These are phyloP conservation scores for Acheta domesticus DNA, from an alignment of 2,888 invertebrate genomes.

Conservation along the genomic window DNA sequence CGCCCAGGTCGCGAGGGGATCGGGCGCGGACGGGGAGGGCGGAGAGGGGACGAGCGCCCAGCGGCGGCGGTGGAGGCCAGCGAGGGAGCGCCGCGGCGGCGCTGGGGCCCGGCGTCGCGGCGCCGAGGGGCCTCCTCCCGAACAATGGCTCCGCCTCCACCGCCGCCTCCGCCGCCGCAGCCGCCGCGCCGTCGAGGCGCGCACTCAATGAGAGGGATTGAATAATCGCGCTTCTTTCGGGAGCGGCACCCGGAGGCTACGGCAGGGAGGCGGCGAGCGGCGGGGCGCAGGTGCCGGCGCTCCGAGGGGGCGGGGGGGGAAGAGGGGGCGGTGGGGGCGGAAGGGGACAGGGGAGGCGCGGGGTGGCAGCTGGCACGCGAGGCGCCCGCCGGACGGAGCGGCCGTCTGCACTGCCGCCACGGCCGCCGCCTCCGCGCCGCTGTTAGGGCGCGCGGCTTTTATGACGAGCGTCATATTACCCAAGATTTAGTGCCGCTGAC, in stretches of 20 bases:
- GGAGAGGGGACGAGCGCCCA: not conserved
- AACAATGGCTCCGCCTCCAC: not conserved
- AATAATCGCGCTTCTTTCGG: conserved; percentile 9
- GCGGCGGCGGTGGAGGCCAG: not conserved
- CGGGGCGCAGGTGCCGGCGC: not conserved
- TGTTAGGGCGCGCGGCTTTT: not conserved
- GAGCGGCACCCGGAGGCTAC: not conserved
- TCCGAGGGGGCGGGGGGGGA: not conserved
- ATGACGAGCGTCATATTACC: not conserved
- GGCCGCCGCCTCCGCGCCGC: not conserved
- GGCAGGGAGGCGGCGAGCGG: not conserved
- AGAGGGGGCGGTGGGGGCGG: not conserved
- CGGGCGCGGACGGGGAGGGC: not conserved
- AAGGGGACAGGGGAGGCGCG: not conserved
- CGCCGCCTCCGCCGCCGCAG: not conserved
- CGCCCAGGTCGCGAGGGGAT: not conserved
- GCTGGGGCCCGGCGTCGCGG: not conserved
- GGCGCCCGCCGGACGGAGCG: not conserved
- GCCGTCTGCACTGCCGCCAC: not conserved
- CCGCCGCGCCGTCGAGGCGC: not conserved
- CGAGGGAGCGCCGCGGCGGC: not conserved
- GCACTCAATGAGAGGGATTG: conserved; percentile 10
- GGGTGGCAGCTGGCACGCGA: not conserved
- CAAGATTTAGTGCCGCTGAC: not conserved
- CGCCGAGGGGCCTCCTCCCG: not conserved